Evolutionary conservation across 2,113 vertebrate species (phyloP), one percentile per base, ranked within the genome.

Genomic region (Pelmatolapia mariae): DNA sequence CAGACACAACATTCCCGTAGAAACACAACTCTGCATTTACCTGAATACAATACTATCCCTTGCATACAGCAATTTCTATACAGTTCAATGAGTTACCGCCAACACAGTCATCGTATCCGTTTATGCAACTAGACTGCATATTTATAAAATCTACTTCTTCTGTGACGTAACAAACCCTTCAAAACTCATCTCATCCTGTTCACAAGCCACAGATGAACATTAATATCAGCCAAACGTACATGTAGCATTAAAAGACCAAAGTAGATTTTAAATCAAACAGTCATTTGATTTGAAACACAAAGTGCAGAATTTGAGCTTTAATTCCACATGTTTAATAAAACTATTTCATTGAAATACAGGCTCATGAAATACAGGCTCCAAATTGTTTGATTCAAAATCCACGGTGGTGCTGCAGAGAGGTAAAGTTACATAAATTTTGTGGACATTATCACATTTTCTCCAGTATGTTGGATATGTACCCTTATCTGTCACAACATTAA

Each of bases 21-120:
- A 73, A 85, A 85, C 22, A 88, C 59, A 76, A 80, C 22, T 80
- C 76, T 80, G 82, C 73, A 80, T 87, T 90, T 73, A 31, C 82
- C 80, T 63, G 57, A 80, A 83, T 61, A 43, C 78, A 31, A 71
- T 24, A 47, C 43, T 33, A 26, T 78, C 71, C 22, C 52, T 92
- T 61, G 57, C 50, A 71, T 81, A 80, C 71, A 68, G 61, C n/a
- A n/a, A 73, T 26, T 85, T 38, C 7, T 66, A 59, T 76, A 68
- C 43, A 66, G 36, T 38, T 71, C 54, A 86, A 7, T n/a, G 29
- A 80, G 31, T 80, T 73, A n/a, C 82, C 52, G 80, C 29, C 73
- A 85, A 43, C 22, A 24, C 22, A 56, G 22, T 78, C 45, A 78
- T 52, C 5, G 2, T 52, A 52, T 78, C 18, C 3, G 1, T n/a